Percentiles rank a stretch among this genome's conserved stretches.
Evolutionary conservation across 2,113 vertebrate species (phyloP).

Genomic region (Pollimyrus isidori): DNA sequence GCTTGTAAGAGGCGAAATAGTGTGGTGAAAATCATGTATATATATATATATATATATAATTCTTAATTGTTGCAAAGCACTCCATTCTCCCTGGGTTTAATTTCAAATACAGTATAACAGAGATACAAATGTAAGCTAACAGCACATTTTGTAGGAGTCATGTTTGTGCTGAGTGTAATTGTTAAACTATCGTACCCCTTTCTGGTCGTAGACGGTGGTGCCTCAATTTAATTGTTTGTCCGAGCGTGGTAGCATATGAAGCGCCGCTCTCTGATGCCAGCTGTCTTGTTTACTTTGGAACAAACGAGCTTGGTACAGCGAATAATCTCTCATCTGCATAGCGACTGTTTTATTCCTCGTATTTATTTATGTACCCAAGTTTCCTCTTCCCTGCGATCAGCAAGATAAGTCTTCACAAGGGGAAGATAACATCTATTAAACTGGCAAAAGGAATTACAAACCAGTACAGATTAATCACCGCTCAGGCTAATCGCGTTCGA

Average conservation of each 20-base stretch:
- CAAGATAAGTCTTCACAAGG: slow-evolving; percentile 64
- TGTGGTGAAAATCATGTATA: background rate
- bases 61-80: background rate
- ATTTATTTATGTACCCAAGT: slow-evolving; percentile 46
- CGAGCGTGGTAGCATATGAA: slow-evolving; percentile 40
- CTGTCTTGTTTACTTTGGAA: slow-evolving; percentile 58
- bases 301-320: slow-evolving; percentile 61
- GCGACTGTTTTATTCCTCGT: slow-evolving; percentile 52
- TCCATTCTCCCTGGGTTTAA: background rate
- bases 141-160: background rate
- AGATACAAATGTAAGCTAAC: background rate
- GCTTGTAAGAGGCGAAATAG: background rate
- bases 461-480: slow-evolving; percentile 63
- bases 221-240: slow-evolving; percentile 42
- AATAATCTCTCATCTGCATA: slow-evolving; percentile 63
- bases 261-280: slow-evolving; percentile 47
- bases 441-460: slow-evolving; percentile 65
- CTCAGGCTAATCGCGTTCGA: slow-evolving; percentile 58
- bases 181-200: background rate
- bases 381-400: slow-evolving; percentile 54
- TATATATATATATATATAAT: background rate
- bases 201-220: slow-evolving; percentile 37
- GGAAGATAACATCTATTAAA: slow-evolving; percentile 68
- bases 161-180: background rate
- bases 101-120: background rate